Base-by-base conservation (phyloP, 2,888 invertebrate genomes). In the Dyspetes luteomarginatus region DNA sequence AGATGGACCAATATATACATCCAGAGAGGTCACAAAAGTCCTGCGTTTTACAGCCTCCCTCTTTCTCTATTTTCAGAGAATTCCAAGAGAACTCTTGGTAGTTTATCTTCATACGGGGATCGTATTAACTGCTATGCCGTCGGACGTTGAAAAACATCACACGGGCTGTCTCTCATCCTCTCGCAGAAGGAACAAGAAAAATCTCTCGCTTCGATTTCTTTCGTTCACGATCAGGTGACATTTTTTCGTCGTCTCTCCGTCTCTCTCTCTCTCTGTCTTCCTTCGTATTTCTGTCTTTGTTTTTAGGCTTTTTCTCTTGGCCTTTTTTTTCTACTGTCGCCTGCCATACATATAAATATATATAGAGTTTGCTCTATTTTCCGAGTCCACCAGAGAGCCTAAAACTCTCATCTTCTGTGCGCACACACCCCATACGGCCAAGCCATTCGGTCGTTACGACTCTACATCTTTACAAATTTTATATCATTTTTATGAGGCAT, bases 401-500 rank as follows among this genome's bases (percentile, higher is more conserved):
- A 43, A 72, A 43, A 81, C 85, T 83, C 85, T 85, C 85, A 84
- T 86, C 86, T 85, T 85, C 85, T 67, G 48, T 7, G 48, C 7
- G 48, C 56, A 58, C 65, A 79, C 88, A 87, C 88, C 86, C 88
- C 86, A 88, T 87, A 85, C 82, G 82, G 73, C 85, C 85, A 85
- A 89, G 91, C 86, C 88, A 87, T 89, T 88, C 84, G 87, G 88
- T 90, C 90, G 90, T 91, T 90, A 90, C 88, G 85, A 84, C 83
- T 48, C 48, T 86, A 85, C 90, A 89, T 90, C 91, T 90, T 91
- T 91, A 91, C 91, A 91, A 91, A 91, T 91, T 91, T 91, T 91
- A 91, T 91, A 91, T 90, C 90, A 90, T 90, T 91, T 91, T 91
- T 91, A 91, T 89, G 91, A 90, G 89, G 88, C 91, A 91, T 91